Conservation (phyloP, 2,113 vertebrate species). For the Macrotis lagotis region DNA sequence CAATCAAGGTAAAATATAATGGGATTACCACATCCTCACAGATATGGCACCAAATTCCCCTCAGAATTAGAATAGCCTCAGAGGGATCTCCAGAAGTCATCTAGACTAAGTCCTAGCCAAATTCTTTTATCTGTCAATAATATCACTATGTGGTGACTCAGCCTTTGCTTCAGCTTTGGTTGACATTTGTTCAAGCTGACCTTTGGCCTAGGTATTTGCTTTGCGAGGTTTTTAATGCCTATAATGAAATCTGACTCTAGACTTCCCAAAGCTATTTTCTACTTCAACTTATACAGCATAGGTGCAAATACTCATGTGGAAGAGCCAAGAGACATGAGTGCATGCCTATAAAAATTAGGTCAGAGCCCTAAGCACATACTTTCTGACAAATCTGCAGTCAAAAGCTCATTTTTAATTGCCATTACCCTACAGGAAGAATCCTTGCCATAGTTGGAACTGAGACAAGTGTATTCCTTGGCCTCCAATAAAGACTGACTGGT, state of each 20-base stretch:
- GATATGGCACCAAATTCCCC: neutral
- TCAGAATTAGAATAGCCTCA: neutral
- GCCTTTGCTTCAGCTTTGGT: neutral
- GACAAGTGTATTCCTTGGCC: neutral
- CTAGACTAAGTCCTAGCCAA: neutral
- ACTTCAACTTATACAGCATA: neutral
- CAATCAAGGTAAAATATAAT: neutral
- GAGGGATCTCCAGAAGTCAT: neutral
- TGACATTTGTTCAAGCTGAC: neutral
- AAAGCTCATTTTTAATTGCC: neutral
- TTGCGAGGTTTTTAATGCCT: too few relatives aligned
- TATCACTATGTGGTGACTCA: neutral
- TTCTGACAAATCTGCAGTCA: neutral
- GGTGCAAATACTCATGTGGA: neutral
- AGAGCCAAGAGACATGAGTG: neutral
- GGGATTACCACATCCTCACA: neutral
- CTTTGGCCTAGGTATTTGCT: neutral
- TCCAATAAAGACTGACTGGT: neutral
- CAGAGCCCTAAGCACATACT: neutral
- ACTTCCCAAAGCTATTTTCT: too few relatives aligned
- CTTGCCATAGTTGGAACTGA: neutral
- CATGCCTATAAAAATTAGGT: neutral
- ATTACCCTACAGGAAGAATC: neutral
- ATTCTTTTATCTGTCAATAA: neutral
- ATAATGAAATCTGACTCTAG: too few relatives aligned